Percentiles rank a stretch among this genome's conserved stretches.
Conservation (phyloP, 2,797 vertebrate species). For the Haliaeetus vocifer region DNA sequence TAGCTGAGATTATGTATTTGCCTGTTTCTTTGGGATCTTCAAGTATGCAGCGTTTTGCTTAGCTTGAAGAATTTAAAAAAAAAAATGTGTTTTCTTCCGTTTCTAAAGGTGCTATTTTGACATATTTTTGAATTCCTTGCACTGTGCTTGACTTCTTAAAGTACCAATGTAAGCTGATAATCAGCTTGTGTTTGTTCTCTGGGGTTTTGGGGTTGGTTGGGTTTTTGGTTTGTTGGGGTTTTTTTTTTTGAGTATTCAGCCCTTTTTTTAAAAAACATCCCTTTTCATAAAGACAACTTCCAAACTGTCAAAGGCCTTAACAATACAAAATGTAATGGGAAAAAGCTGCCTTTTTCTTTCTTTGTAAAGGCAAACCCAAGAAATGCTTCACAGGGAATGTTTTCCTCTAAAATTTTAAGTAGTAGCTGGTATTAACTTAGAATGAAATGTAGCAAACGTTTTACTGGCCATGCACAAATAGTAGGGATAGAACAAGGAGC, state of each 20-base stretch:
- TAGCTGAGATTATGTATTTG: neutral
- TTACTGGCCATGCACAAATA: neutral
- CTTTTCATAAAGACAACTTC: neutral
- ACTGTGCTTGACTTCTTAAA: conserved; percentile 28
- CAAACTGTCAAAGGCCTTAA: conserved; percentile 10
- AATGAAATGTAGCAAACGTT: neutral
- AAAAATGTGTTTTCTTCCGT: neutral
- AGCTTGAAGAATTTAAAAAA: neutral
- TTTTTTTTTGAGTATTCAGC: neutral
- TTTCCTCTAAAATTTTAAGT: neutral
- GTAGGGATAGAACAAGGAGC: neutral
- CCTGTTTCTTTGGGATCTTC: neutral
- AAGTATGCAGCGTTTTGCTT: neutral
- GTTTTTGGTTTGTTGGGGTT: neutral
- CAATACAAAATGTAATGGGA: neutral
- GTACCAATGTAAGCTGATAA: neutral
- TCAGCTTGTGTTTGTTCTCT: neutral
- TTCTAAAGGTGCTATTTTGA: conserved; percentile 58
- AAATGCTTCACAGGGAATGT: neutral
- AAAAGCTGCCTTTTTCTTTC: neutral
- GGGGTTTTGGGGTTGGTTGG: neutral
- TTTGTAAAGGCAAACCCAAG: neutral
- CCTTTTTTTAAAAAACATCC: neutral
- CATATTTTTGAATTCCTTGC: conserved; percentile 11
- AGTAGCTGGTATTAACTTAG: neutral